Evolutionary conservation across 2,113 vertebrate genomes (phyloP), one percentile per base, ranked within the genome.

Genomic region (Pedetes capensis): DNA sequence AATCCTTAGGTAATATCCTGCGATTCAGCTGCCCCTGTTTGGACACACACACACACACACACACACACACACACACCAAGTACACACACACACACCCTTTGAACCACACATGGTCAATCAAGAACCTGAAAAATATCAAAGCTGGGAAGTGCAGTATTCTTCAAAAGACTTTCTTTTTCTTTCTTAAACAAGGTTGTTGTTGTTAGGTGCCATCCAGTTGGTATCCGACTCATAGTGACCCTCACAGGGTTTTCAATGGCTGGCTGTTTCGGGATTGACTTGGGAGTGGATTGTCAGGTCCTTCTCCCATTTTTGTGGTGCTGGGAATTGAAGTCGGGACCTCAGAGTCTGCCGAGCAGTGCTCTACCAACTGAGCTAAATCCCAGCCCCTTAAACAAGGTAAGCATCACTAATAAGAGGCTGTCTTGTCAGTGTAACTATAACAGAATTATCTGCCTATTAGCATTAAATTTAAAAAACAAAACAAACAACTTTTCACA

Each of bases 1-100:
- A 96, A 93, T 96, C 74, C 86, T 74, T 39, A 85, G 85, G 81
- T 53, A 95, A 93, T 93, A 82, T 96, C 68, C 94, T 95, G 63
- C 88, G 95, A 95, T 81, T 92, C 92, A 87, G 93, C 72, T 82
- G 23, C 34, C 91, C 29, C 51, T 71, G 91, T 32, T 51, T 49
- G 72, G 2, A 47, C 6, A 61, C n/a, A 16, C 49, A n/a, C 25
- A 27, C 4, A 32, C 14, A 82, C 27, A 37, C 44, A 44, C 37
- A 27, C 42, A 71, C 59, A 44, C 42, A 61, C 23, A 7, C 47
- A 79, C 59, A 34, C 76, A 85, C 8, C 57, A 76, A 66, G 47
- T 20, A 14, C 42, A 66, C 66, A 44, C 61, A 85, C 8, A 34
- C 34, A 55, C 27, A 66, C 49, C 25, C 13, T 9, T n/a, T n/a